A percentile compares a stretch with the other conserved stretches of the same genome.
phyloP scores from a whole-genome alignment of 2,888 invertebrate genomes.

The Patella caerulea region DNA sequence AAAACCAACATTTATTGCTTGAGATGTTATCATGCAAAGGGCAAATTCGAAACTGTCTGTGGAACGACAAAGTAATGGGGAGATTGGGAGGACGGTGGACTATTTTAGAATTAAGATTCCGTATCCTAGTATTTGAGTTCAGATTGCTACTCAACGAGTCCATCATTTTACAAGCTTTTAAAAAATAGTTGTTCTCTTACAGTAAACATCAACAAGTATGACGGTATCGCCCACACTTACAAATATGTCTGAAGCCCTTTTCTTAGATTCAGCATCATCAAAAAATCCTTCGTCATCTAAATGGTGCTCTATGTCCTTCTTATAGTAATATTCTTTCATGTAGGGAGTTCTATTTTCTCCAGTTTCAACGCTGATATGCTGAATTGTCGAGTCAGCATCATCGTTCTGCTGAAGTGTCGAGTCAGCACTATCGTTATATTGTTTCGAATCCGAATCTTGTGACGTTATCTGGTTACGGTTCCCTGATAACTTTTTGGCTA shows the following conservation, averaged over 20 bases:
- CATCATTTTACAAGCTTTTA: no score
- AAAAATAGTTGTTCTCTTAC: no score
- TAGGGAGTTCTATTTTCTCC: background rate
- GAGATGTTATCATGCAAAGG: no score
- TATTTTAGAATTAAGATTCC: no score
- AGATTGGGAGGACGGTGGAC: no score
- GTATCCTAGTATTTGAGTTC: no score
- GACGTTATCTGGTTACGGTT: background rate
- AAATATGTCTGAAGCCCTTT: background rate
- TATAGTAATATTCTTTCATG: background rate
- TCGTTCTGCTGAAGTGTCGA: background rate
- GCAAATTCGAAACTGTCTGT: no score
- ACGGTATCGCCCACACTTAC: background rate
- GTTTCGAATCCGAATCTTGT: background rate
- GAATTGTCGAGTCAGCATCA: background rate
- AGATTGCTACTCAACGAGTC: no score
- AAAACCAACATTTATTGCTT: no score
- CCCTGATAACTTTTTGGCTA: background rate
- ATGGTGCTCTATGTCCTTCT: background rate
- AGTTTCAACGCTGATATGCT: background rate
- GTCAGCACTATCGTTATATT: background rate
- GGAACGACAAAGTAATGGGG: no score
- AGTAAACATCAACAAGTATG: no score
- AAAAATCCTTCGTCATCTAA: conserved; percentile 3
- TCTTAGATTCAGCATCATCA: background rate